Base-by-base conservation (phyloP, 2,888 invertebrate genomes). In the Chrysolina haemoptera region DNA sequence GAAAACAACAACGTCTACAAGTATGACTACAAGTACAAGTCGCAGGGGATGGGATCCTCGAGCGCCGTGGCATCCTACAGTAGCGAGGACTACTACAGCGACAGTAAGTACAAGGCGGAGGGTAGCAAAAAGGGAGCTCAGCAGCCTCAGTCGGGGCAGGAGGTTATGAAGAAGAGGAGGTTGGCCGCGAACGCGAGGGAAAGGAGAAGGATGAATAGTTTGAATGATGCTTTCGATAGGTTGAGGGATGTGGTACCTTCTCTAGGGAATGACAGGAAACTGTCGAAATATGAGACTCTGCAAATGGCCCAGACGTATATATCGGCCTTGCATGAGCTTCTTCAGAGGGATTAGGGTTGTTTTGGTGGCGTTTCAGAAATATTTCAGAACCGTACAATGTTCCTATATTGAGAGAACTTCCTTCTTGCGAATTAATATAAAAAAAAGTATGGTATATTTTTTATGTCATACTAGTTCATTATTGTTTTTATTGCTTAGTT, bases 281-380 rank as follows among this genome's bases (percentile, higher is more conserved):
- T 94, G 75, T 93, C 93, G 75, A 94, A 94, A 86, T 94, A 92
- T 83, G 94, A 94, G 87, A 94, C 94, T 48, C 87, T 94, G 55
- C 94, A 94, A 87, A 94, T 94, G 94, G 94, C 94, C 0, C 94
- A 94, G 84, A 93, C 92, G 1, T 94, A 94, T 84, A 94, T 94
- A 70, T 88, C 91, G 0, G 93, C 93, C 2, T 87, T 94, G 20
- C 90, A 91, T 80, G 93, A 94, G 81, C 87, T 93, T 18, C 87
- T 93, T 69, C 86, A 88, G 76, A 83, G 88, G 78, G 88, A 88
- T 81, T 88, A 78, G 64, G 53, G 68, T 59, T 71, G n/a, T 46
- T 46, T n/a, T 18, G 20, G 3, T 4, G 46, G 65, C 8, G 35
- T 27, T 55, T 63, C 46, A 55, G 59, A 22, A 46, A 48, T 14